These are phyloP conservation scores for Talpa occidentalis DNA, from an alignment of 2,113 vertebrate genomes.

Conservation along the genomic window DNA sequence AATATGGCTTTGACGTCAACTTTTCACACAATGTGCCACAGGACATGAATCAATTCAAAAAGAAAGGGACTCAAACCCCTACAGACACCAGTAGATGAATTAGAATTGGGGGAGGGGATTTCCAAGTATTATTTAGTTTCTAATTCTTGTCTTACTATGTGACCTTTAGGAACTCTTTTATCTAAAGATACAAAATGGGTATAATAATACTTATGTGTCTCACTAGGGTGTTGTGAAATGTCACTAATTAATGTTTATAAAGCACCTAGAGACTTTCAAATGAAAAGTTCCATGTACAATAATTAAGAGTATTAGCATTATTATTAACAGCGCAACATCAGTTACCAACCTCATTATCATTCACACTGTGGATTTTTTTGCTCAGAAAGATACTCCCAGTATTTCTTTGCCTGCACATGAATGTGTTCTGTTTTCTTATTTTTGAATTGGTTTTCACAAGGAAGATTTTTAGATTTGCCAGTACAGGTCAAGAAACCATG, in stretches of 20 bases:
- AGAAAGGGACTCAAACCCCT: neutral
- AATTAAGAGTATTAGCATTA: constrained; percentile 58
- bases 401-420: neutral
- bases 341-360: constrained; percentile 43
- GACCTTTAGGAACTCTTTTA: constrained; percentile 60
- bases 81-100: neutral
- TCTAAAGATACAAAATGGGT: constrained; percentile 43
- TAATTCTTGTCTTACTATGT: neutral
- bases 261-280: constrained; percentile 58
- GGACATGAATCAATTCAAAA: neutral
- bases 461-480: neutral
- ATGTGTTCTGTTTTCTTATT: neutral
- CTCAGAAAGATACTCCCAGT: neutral
- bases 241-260: constrained; percentile 74
- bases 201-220: constrained; percentile 52
- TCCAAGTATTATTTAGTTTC: neutral
- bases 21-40: neutral
- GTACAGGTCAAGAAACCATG: constrained; percentile 6
- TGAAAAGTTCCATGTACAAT: constrained; percentile 62
- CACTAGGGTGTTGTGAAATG: constrained; percentile 47
- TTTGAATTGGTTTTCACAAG: neutral
- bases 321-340: constrained; percentile 56
- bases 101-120: neutral
- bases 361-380: neutral
- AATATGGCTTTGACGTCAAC: neutral